Percentiles rank a stretch among this genome's conserved stretches.
These are phyloP conservation scores for Gastrophryne carolinensis DNA, from an alignment of 2,797 vertebrate species.

Conservation along the genomic window DNA sequence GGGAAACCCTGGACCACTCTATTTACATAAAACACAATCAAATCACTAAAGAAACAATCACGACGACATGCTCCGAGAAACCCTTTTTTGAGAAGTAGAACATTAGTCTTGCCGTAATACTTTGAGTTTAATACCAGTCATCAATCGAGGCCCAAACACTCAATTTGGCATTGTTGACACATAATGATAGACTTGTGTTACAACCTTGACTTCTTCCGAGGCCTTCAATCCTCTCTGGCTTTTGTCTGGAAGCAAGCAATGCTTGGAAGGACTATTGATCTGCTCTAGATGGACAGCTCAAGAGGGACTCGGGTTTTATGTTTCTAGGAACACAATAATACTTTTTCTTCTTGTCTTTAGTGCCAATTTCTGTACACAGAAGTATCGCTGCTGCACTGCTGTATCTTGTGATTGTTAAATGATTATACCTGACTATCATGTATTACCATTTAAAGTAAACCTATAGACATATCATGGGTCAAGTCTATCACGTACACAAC, in stretches of 20 bases:
- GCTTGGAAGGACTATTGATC: slow-evolving; percentile 93
- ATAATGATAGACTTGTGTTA: slow-evolving; percentile 88
- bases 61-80: no score
- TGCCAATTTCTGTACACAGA: not conserved
- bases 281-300: slow-evolving; percentile 74
- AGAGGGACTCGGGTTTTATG: slow-evolving; percentile 73
- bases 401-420: no score
- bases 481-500: no score
- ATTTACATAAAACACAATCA: no score
- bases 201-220: slow-evolving; percentile 80
- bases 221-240: slow-evolving; percentile 79
- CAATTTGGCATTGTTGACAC: slow-evolving; percentile 93
- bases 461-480: no score
- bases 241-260: slow-evolving; percentile 76
- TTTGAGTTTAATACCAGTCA: slow-evolving; percentile 80
- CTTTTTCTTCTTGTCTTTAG: slow-evolving; percentile 22
- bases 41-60: no score
- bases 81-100: not conserved
- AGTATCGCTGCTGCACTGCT: not conserved
- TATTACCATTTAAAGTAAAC: no score
- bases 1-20: no score
- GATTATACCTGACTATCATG: no score
- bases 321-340: slow-evolving; percentile 65
- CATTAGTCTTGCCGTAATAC: slow-evolving; percentile 60
- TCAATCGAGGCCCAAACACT: slow-evolving; percentile 92